Percentiles rank a stretch among this genome's conserved stretches.
phyloP scores from a whole-genome alignment of 2,888 invertebrate genomes.

The Ptychoptera albimana region DNA sequence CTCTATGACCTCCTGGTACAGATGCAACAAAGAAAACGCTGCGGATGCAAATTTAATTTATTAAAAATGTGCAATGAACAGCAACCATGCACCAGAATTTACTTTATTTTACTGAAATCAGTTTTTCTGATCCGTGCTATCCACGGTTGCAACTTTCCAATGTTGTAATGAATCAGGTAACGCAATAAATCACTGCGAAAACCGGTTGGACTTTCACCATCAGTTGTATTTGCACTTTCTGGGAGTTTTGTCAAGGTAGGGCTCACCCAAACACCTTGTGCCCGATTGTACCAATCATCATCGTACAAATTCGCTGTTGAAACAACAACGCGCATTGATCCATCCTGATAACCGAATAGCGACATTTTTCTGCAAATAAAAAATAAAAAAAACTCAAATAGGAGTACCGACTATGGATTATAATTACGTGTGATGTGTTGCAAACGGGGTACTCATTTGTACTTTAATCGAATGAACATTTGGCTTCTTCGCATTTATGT shows the following conservation, averaged over 20 bases:
- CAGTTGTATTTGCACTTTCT: conserved; percentile 31
- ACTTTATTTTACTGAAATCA: conserved; percentile 76
- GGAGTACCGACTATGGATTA: conserved; percentile 1
- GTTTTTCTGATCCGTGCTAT: conserved; percentile 52
- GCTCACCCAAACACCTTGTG: conserved; percentile 91
- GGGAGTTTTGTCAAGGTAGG: conserved; percentile 55
- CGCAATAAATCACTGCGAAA: conserved; percentile 64
- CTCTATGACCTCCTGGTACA: conserved; percentile 65
- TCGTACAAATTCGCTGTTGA: conserved; percentile 85
- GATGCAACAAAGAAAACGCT: conserved; percentile 79
- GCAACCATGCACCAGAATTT: too few species aligned
- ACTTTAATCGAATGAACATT: conserved; percentile 51
- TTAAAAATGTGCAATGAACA: background rate
- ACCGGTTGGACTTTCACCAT: conserved; percentile 67
- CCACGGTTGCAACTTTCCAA: conserved; percentile 53
- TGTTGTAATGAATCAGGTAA: conserved; percentile 61
- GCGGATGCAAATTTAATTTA: too few species aligned
- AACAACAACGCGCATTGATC: conserved; percentile 68
- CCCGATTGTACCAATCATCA: conserved; percentile 87
- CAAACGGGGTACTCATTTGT: conserved; percentile 60
- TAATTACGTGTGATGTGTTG: conserved; percentile 68
- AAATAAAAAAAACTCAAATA: background rate
- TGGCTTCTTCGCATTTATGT: conserved; percentile 40
- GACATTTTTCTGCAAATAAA: conserved; percentile 59
- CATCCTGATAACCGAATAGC: conserved; percentile 65